Evolutionary conservation across 2,113 vertebrate genomes (phyloP).

Genomic region (Rutilus rutilus): DNA sequence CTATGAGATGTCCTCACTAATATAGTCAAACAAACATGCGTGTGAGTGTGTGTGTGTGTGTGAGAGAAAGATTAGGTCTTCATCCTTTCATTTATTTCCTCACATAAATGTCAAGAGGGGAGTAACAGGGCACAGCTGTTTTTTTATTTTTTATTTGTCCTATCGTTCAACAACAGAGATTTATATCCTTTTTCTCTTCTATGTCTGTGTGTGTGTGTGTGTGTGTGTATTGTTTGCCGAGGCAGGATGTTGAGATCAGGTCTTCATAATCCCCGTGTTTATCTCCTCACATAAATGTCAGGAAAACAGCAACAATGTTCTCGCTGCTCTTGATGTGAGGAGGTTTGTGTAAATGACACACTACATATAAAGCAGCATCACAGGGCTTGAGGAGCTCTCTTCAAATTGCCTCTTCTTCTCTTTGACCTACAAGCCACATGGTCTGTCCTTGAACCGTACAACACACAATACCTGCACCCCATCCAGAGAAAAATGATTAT

Average conservation of each 20-base stretch:
- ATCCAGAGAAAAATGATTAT: background rate
- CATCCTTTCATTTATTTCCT: conserved; percentile 54
- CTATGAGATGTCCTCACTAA: no score
- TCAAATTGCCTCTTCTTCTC: background rate
- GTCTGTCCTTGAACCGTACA: conserved; percentile 6
- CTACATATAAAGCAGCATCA: conserved; percentile 18
- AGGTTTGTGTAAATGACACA: conserved; percentile 13
- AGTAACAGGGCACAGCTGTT: conserved; percentile 27
- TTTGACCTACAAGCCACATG: background rate
- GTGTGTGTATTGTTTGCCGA: conserved; percentile 13
- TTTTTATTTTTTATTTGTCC: conserved; percentile 7
- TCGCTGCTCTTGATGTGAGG: background rate
- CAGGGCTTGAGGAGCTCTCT: conserved; percentile 5
- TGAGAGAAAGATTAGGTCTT: conserved; percentile 45
- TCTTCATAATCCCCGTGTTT: conserved; percentile 57
- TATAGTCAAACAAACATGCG: no score
- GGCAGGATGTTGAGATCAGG: conserved; percentile 54
- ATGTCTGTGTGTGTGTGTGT: conserved; percentile 20
- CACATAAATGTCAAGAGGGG: conserved; percentile 40
- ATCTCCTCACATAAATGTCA: conserved; percentile 51
- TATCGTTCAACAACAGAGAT: conserved; percentile 15
- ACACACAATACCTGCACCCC: background rate
- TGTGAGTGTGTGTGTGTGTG: conserved; percentile 5
- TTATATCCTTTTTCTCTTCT: conserved; percentile 20
- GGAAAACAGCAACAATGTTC: conserved; percentile 15